Percentiles rank a stretch among this genome's conserved stretches.
These are phyloP conservation scores for Melozone crissalis DNA, from an alignment of 2,113 vertebrate species.

Conservation along the genomic window DNA sequence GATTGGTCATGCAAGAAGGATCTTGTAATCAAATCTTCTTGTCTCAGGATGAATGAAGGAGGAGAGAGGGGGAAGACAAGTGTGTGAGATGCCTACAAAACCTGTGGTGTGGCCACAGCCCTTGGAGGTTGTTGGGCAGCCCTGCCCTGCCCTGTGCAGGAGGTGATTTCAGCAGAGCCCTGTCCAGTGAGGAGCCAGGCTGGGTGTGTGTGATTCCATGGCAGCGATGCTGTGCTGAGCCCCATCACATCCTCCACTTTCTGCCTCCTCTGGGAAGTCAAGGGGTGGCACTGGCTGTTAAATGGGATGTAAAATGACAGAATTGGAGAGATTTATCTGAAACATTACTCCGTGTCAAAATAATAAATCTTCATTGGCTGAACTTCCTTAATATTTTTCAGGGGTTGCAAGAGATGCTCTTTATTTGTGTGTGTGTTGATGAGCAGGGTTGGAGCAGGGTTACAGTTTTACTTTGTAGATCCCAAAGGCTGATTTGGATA, in stretches of 20 bases:
- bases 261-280: not conserved
- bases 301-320: conserved; percentile 32
- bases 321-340: conserved; percentile 42
- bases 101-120: rapidly evolving
- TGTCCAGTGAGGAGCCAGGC: rapidly evolving
- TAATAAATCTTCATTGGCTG: conserved; percentile 6
- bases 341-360: conserved; percentile 30
- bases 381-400: not conserved
- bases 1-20: not conserved
- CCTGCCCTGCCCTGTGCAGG: rapidly evolving
- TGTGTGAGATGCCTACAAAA: not conserved
- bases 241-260: not conserved
- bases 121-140: not conserved
- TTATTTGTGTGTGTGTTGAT: not conserved
- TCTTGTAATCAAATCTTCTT: not conserved
- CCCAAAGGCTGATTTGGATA: not conserved
- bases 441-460: not conserved
- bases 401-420: not conserved
- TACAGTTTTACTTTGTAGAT: not conserved
- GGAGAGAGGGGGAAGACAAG: not conserved
- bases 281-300: not conserved
- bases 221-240: not conserved
- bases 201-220: too few species aligned
- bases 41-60: not conserved
- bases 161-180: not conserved